phyloP scores from a whole-genome alignment of 1,140 invertebrate genomes.

The Calephelis virginiensis region DNA sequence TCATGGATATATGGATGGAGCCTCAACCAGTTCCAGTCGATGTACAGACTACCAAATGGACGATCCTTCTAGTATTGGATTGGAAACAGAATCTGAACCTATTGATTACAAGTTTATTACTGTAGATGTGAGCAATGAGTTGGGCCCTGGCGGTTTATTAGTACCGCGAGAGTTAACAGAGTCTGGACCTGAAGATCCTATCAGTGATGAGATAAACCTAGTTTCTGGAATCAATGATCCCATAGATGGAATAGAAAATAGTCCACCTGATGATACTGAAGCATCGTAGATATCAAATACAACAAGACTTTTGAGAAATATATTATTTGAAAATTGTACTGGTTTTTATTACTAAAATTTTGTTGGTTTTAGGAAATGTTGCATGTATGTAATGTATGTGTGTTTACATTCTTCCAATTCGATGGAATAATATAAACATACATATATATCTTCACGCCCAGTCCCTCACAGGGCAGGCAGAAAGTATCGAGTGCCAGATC shows the following conservation, averaged over 20 bases:
- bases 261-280: neutral
- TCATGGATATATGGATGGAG: conserved; percentile 1
- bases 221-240: neutral
- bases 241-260: neutral
- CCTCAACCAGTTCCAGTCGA: conserved; percentile 18
- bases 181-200: too few species aligned
- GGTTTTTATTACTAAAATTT: too few species aligned
- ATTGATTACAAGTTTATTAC: neutral
- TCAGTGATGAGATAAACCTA: neutral
- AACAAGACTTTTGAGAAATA: too few species aligned
- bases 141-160: neutral
- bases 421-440: too few species aligned
- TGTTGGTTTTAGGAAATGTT: too few species aligned
- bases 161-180: neutral
- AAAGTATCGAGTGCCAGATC: too few species aligned
- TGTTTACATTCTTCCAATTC: too few species aligned
- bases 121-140: neutral
- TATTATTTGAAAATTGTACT: too few species aligned
- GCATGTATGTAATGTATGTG: too few species aligned
- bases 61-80: neutral
- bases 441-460: too few species aligned
- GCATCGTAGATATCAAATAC: neutral
- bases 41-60: conserved; percentile 14
- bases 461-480: too few species aligned
- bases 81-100: neutral